These are phyloP conservation scores for Campoletis raptor DNA, from an alignment of 2,888 invertebrate species.

Conservation along the genomic window DNA sequence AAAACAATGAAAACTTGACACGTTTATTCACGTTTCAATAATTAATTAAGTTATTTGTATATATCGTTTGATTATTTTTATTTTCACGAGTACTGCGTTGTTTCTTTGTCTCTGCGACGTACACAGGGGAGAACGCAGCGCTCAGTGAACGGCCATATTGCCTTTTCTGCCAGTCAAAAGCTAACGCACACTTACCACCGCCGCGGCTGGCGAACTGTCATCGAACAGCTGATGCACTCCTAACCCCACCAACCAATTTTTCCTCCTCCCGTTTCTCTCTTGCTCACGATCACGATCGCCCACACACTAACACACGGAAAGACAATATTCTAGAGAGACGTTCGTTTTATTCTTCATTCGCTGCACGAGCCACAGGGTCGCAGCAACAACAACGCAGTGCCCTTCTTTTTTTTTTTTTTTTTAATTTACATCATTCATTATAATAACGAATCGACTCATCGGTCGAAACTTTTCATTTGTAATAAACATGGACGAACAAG, in stretches of 20 bases:
- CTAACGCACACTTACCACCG: slow-evolving; percentile 67
- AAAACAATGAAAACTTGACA: slow-evolving; percentile 17
- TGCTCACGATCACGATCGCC: slow-evolving; percentile 12
- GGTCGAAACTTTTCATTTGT: slow-evolving; percentile 13
- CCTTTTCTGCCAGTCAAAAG: slow-evolving; percentile 76
- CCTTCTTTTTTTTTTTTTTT: slow-evolving; percentile 33
- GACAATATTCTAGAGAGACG: neutral
- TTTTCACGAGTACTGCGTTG: slow-evolving; percentile 81
- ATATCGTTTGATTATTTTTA: slow-evolving; percentile 25
- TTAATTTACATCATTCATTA: slow-evolving; percentile 6
- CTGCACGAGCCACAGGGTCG: slow-evolving; percentile 57
- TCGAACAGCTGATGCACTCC: slow-evolving; percentile 83
- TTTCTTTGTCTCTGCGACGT: slow-evolving; percentile 81
- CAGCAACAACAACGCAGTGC: slow-evolving; percentile 56
- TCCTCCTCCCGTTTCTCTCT: slow-evolving; percentile 7
- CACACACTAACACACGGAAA: neutral
- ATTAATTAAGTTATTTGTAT: neutral
- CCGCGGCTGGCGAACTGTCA: slow-evolving; percentile 82
- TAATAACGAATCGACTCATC: slow-evolving; percentile 16
- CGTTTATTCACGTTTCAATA: slow-evolving; percentile 3
- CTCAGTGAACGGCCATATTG: slow-evolving; percentile 85
- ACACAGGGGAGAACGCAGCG: slow-evolving; percentile 74
- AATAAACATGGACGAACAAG: slow-evolving; percentile 18
- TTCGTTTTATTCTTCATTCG: slow-evolving; percentile 33
- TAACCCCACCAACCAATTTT: slow-evolving; percentile 45